Percentiles rank a stretch among this genome's conserved stretches.
phyloP scores from a whole-genome alignment of 2,888 invertebrate genomes.

The Adela reaumurella region DNA sequence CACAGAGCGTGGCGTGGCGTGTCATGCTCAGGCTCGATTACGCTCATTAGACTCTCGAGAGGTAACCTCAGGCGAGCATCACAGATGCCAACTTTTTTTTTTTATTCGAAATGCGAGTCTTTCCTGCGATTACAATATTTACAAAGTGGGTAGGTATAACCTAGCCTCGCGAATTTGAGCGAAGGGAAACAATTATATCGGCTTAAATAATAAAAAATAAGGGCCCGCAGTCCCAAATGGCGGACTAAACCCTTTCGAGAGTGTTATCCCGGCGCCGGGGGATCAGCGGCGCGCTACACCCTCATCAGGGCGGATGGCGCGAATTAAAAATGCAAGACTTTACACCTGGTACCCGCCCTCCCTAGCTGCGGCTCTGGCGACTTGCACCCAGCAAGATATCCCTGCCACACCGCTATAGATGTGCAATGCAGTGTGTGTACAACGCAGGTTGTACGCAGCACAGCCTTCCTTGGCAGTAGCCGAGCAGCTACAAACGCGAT shows the following conservation, averaged over 20 bases:
- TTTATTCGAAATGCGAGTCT: too few relatives aligned
- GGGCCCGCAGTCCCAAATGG: conserved; percentile 1
- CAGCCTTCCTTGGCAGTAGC: too few relatives aligned
- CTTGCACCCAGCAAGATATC: not conserved
- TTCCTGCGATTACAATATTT: too few relatives aligned
- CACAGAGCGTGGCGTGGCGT: conserved; percentile 2
- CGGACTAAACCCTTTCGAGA: conserved; percentile 1
- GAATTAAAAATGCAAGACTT: conserved; percentile 27
- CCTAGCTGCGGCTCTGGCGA: not conserved
- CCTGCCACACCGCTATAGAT: too few relatives aligned
- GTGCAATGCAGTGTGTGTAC: too few relatives aligned
- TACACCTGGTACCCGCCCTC: conserved; percentile 25
- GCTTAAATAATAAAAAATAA: conserved; percentile 5
- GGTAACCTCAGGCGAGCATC: too few relatives aligned
- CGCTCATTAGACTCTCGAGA: not conserved
- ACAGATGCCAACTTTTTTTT: too few relatives aligned
- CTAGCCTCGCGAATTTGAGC: not conserved
- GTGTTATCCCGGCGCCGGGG: conserved; percentile 1
- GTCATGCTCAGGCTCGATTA: conserved; percentile 7
- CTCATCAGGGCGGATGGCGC: conserved; percentile 37
- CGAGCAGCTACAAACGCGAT: too few relatives aligned
- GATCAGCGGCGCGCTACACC: conserved; percentile 18
- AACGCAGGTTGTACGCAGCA: too few relatives aligned
- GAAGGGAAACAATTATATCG: not conserved
- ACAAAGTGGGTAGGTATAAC: too few relatives aligned